Evolutionary conservation across 2,797 vertebrate species (phyloP).

Genomic region (Bovichtus variegatus): DNA sequence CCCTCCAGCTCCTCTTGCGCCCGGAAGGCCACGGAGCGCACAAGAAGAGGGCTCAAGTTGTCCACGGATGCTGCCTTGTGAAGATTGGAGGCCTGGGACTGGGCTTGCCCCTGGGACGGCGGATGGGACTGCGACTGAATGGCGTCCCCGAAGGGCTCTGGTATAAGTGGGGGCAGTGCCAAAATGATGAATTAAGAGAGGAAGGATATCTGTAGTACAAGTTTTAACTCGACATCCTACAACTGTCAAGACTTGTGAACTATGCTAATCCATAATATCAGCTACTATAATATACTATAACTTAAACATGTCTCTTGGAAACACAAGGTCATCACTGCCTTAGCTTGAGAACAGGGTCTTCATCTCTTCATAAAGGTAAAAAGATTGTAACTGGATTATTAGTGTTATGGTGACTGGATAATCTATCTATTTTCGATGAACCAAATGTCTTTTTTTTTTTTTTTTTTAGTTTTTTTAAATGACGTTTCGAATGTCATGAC

Average conservation of each 20-base stretch:
- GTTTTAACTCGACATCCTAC: background rate
- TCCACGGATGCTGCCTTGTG: conserved; percentile 89
- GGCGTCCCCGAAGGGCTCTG: conserved; percentile 97
- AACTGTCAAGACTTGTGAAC: background rate
- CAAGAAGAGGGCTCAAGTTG: conserved; percentile 89
- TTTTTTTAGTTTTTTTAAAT: too few species aligned
- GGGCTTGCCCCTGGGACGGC: conserved; percentile 67
- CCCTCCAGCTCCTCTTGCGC: conserved; percentile 89
- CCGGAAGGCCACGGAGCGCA: conserved; percentile 83
- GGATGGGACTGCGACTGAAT: conserved; percentile 91
- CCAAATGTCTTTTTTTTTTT: too few species aligned
- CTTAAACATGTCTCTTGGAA: background rate
- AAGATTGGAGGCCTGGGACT: conserved; percentile 77
- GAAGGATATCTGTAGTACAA: background rate
- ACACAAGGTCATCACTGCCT: background rate
- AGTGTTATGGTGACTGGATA: background rate
- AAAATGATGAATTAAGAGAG: conserved; percentile 12
- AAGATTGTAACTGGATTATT: background rate
- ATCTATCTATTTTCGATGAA: background rate
- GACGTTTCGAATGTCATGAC: too few species aligned
- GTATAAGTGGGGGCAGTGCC: conserved; percentile 3
- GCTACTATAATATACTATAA: background rate
- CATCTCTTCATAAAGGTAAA: background rate
- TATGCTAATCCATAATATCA: background rate
- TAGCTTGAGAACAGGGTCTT: background rate